Evolutionary conservation across 1,140 invertebrate species (phyloP).

Genomic region (Globodera rostochiensis): DNA sequence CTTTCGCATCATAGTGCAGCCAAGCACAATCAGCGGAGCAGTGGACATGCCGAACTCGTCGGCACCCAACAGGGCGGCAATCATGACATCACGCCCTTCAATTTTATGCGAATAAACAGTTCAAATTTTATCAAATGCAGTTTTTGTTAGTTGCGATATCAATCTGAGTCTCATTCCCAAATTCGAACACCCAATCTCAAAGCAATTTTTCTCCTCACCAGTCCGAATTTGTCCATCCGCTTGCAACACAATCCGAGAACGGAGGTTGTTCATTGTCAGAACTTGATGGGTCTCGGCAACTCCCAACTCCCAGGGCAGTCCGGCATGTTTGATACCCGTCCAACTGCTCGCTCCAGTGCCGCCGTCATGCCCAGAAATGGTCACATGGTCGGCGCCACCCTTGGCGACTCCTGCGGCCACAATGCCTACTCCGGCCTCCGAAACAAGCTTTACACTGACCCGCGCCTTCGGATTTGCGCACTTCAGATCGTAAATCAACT

Average conservation of each 20-base stretch:
- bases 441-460: conserved; percentile 96
- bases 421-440: conserved; percentile 95
- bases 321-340: conserved; percentile 71
- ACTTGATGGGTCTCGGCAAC: conserved; percentile 94
- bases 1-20: conserved; percentile 99
- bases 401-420: conserved; percentile 96
- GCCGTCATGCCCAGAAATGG: conserved; percentile 96
- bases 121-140: too few species aligned
- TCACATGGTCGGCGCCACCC: conserved; percentile 97
- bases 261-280: conserved; percentile 88
- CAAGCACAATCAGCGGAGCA: conserved; percentile 90
- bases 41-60: conserved; percentile 94
- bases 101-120: not conserved
- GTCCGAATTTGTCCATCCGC: conserved; percentile 91
- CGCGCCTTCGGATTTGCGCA: conserved; percentile 91
- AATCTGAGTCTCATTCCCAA: too few species aligned
- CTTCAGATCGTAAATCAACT: conserved; percentile 94
- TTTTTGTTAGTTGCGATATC: too few species aligned
- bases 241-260: conserved; percentile 90
- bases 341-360: conserved; percentile 81
- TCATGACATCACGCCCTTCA: conserved; percentile 88
- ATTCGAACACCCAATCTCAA: too few species aligned
- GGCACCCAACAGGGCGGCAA: conserved; percentile 90
- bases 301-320: conserved; percentile 94
- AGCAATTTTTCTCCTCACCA: conserved; percentile 1